Evolutionary conservation across 2,113 vertebrate species (phyloP), one percentile per base, ranked within the genome.

Genomic region (Callionymus lyra): DNA sequence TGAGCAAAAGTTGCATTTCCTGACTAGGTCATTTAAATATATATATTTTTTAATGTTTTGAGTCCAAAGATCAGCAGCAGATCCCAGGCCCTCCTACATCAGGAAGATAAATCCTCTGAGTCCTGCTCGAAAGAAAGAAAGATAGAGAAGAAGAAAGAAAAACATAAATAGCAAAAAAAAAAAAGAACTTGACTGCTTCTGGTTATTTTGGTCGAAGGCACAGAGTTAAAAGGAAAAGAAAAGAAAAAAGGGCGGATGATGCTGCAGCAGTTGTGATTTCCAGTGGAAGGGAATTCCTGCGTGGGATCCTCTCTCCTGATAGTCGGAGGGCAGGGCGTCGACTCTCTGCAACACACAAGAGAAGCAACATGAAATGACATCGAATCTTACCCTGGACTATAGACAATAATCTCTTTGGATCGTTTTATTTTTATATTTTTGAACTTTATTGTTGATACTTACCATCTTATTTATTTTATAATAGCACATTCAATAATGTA

Each of bases 131-230:
- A 58, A 35, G 4, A n/a, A 44, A 42, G 31, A 34, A 32, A 19
- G 44, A 14, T 1, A 50, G 40, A 9, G 34, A 32, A 19, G 44
- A 14, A 2, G 47, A 44, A 9, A 44, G 6, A 10, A 43, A 35
- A 35, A 31, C 16, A 16, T 27, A 13, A 40, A 13, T 6, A 35
- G 33, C 17, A 44, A 11, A 31, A 27, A 32, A 4, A 13, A 15
- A 13, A 39, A 19, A 8, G 37, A 50, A 41, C 44, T 27, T 27
- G 21, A 27, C 21, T 27, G 39, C 17, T 63, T 45, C 44, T 14
- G 71, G 44, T 63, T 60, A 68, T 40, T 41, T 67, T 66, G 64
- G 41, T 74, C 53, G 50, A 85, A 85, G 84, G 82, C 84, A 84
- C 84, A 72, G 67, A 52, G 56, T 76, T 77, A 54, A 59, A 59